Conservation (phyloP, 1,140 invertebrate genomes). For the Brachystomella parvula region DNA sequence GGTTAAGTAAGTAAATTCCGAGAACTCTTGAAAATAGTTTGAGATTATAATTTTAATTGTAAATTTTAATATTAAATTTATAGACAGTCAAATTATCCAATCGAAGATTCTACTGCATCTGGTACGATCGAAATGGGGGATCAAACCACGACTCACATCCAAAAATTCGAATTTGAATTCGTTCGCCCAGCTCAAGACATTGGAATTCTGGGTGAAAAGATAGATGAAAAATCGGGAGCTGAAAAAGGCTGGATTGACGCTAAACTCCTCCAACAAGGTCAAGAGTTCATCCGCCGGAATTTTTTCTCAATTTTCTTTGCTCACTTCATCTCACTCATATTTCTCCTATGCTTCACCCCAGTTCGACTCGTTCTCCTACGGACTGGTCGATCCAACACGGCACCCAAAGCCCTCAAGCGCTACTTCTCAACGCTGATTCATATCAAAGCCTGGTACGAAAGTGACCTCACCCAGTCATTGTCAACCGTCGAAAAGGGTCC, state of each 20-base stretch:
- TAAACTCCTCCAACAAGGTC: slow-evolving; percentile 14
- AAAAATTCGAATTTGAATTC: neutral
- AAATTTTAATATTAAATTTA: neutral
- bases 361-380: slow-evolving; percentile 23
- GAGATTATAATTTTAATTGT: no score
- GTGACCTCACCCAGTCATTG: slow-evolving; percentile 7
- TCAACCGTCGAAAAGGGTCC: no score
- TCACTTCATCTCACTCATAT: slow-evolving; percentile 34
- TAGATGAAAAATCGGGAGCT: neutral
- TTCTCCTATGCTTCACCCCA: slow-evolving; percentile 30
- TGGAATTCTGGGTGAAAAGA: neutral
- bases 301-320: slow-evolving; percentile 34
- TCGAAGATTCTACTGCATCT: neutral
- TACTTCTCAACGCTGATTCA: slow-evolving; percentile 33
- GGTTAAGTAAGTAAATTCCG: no score
- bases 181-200: neutral
- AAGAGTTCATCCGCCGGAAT: slow-evolving; percentile 16
- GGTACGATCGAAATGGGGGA: neutral
- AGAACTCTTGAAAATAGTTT: no score
- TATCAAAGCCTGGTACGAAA: slow-evolving; percentile 34
- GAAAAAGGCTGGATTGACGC: slow-evolving; percentile 12
- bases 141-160: neutral
- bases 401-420: slow-evolving; percentile 19
- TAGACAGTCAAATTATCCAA: neutral
- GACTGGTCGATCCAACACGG: slow-evolving; percentile 26